Evolutionary conservation across 1,140 invertebrate species (phyloP), one percentile per base, ranked within the genome.

Genomic region (Drosophila simulans): DNA sequence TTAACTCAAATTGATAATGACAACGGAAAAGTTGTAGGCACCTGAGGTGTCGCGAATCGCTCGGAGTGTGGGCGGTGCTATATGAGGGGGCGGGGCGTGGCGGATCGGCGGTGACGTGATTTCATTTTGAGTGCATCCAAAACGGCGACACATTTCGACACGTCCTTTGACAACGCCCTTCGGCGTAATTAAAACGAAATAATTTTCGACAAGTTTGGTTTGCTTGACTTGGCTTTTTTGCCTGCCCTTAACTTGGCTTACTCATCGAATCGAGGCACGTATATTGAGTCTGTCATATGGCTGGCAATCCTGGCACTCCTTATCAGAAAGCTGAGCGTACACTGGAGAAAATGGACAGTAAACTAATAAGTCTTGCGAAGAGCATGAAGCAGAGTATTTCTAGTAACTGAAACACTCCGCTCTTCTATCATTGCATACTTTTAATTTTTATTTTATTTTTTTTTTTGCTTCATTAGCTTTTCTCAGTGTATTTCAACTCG

Each of bases 1-100:
- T 88, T 88, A 83, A 88, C 62, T 77, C 71, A 88, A 86, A 88
- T 89, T 89, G 83, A 89, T 88, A 89, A 88, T 89, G 83, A 88
- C 83, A 77, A 89, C 79, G 69, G 43, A 75, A 48, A 79, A 88
- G 71, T 82, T 78, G 75, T 65, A 71, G 71, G 79, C 64, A 60
- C 63, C 65, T 76, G 40, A 57, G 43, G 56, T 49, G 55, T 13
- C 22, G 53, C 11, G 22, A n/a, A n/a, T 22, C 5, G 34, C 43
- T 20, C 27, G n/a, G 20, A 17, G 12, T 3, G 25, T 13, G 39
- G n/a, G 20, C 35, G 27, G 22, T 27, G 17, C 20, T 35, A n/a
- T 13, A 12, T 37, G 12, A 17, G 17, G 31, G 63, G 40, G 35
- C 13, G 54, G 46, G 59, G 15, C 13, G 54, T 46, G 46, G 13